Evolutionary conservation across 2,797 vertebrate genomes (phyloP).

Genomic region (Paedocypris micromegethes): DNA sequence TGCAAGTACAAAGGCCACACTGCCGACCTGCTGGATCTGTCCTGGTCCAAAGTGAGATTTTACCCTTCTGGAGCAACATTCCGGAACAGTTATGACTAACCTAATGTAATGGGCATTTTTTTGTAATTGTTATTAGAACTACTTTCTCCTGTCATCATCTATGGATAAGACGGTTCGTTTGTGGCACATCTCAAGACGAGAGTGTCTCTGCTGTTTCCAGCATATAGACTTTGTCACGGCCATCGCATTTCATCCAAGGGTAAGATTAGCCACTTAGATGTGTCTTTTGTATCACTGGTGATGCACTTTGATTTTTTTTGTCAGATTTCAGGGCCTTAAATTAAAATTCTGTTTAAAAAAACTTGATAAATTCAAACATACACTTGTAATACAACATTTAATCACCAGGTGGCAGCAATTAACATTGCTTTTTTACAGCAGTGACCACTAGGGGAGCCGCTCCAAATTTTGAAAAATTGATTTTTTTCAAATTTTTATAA

Average conservation of each 20-base stretch:
- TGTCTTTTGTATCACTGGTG: background rate
- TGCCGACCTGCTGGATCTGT: slow-evolving; percentile 93
- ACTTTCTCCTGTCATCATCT: slow-evolving; percentile 97
- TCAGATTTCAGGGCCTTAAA: too few relatives aligned
- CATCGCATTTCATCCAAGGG: slow-evolving; percentile 96
- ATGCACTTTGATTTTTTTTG: background rate
- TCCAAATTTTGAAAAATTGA: too few relatives aligned
- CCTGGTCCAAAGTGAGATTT: slow-evolving; percentile 92
- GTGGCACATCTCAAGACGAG: slow-evolving; percentile 98
- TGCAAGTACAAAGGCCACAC: slow-evolving; percentile 99
- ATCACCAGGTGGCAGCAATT: too few relatives aligned
- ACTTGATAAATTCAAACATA: too few relatives aligned
- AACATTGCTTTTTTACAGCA: too few relatives aligned
- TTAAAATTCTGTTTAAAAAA: too few relatives aligned
- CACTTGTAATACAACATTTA: too few relatives aligned
- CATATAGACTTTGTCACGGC: slow-evolving; percentile 99
- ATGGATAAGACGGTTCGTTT: slow-evolving; percentile 98
- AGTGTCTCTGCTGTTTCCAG: slow-evolving; percentile 98
- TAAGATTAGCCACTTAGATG: slow-evolving; percentile 60
- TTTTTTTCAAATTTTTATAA: too few relatives aligned
- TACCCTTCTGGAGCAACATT: too few relatives aligned
- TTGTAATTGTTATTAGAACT: slow-evolving; percentile 73
- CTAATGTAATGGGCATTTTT: background rate
- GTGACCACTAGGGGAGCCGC: too few relatives aligned
- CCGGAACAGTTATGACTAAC: background rate